Base-by-base conservation (phyloP, 2,113 vertebrate genomes). In the Bufo gargarizans region DNA sequence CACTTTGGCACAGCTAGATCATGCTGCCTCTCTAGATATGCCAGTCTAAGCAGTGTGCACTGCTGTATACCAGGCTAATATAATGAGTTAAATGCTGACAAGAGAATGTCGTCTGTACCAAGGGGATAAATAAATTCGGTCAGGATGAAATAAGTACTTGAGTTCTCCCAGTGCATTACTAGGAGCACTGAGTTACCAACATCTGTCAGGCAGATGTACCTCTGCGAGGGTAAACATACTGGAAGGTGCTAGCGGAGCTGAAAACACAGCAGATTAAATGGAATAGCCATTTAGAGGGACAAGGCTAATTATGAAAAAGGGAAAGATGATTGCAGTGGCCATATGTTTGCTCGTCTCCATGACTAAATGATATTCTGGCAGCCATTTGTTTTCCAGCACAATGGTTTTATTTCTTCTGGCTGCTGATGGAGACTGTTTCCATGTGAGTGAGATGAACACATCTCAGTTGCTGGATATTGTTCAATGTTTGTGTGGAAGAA, bases 221-320 rank as follows among this genome's bases (percentile, higher is more conserved):
- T 82, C 43, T 47, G 8, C 65, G 45, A 50, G 49, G 9, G 11
- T 67, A 78, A 86, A 79, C 55, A 55, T 72, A 58, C 50, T 6
- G 12, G 49, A 22, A 72, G 33, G 77, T 81, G 50, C 53, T 72
- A 2, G 61, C 77, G n/a, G 86, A 59, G 65, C 50, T 72, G 7
- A 77, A 86, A 78, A 67, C 45, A 55, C 59, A 49, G n/a, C 61
- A 72, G 43, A 33, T 58, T 81, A 58, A 47, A 47, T 82, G 79
- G 49, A 81, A 82, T 81, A 71, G 77, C 63, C 78, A 82, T 82
- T 87, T 87, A 87, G 61, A 69, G 22, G 86, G 77, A 56, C 86
- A 86, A 84, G 89, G 76, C 49, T 92, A 91, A 92, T 93, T 93
- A 91, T 89, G 89, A 91, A 90, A 92, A 90, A 82, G 65, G 88